phyloP scores from a whole-genome alignment of 2,888 invertebrate species.

The Nasonovia ribisnigri region DNA sequence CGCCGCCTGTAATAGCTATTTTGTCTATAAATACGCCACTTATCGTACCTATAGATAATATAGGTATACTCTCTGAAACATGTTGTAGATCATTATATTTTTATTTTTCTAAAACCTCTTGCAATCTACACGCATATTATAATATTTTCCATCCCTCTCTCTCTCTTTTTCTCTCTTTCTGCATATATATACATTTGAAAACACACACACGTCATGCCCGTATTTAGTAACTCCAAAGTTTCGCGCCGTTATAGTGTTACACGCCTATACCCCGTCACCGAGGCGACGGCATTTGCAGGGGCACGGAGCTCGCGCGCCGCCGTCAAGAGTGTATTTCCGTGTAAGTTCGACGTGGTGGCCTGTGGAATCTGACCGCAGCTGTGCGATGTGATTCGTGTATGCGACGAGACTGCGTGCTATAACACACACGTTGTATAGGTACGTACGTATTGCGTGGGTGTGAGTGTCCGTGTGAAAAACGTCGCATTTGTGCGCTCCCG shows the following conservation, averaged over 20 bases:
- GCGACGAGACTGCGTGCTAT: not conserved
- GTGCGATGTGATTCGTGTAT: slow-evolving; percentile 46
- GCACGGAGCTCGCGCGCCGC: not conserved
- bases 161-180: not conserved
- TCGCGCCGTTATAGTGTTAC: not conserved
- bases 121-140: not conserved
- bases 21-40: no score
- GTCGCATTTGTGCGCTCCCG: slow-evolving; percentile 2
- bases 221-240: not conserved
- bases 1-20: no score
- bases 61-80: not conserved
- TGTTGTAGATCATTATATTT: not conserved
- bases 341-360: slow-evolving; percentile 58
- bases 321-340: slow-evolving; percentile 62
- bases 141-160: not conserved
- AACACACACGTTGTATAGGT: not conserved
- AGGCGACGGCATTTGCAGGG: not conserved
- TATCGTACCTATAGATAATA: no score
- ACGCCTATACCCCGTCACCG: not conserved
- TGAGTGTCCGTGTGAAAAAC: slow-evolving; percentile 9
- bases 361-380: slow-evolving; percentile 64
- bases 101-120: not conserved
- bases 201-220: not conserved
- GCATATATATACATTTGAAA: not conserved
- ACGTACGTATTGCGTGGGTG: not conserved